Evolutionary conservation across 1,140 invertebrate genomes (phyloP), one percentile per base, ranked within the genome.

Genomic region (Drosophila eugracilis): DNA sequence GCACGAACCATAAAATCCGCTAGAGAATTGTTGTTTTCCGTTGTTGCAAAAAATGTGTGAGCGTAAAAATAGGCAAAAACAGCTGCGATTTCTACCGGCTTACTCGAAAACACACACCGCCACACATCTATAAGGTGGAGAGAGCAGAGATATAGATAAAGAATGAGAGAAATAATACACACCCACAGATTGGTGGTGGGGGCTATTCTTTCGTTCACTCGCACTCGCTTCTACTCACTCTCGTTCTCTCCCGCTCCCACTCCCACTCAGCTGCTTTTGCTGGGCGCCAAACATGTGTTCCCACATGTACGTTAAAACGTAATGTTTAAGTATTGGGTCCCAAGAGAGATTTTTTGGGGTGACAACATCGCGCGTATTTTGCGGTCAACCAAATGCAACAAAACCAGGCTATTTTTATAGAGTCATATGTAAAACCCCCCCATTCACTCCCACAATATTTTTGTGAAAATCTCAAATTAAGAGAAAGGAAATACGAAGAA

Each of bases 281-380:
- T 52, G 73, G 81, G 81, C 81, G 81, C 81, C 74, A 88, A 86
- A 86, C 81, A 86, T 86, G 81, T 86, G 81, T 86, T 86, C 73
- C 26, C 50, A 49, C 63, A 58, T 42, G 36, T 37, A 41, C 22
- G 47, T 17, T 7, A 24, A 26, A 44, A 14, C 19, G n/a, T 24
- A 22, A 32, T 24, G 26, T 37, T 17, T 50, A 14, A 36, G n/a
- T 37, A 36, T 6, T 17, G 48, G 42, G 10, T 47, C 60, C 62
- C 47, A 67, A 28, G 47, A 67, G 63, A 66, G 60, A 37, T 47
- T 62, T 62, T 47, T 45, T 24, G 12, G 63, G 63, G 63, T 67
- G 63, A 67, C 63, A 67, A 67, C 60, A 67, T 67, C 44, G 26
- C 58, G 58, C 63, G 60, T 41, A 41, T 39, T 34, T 47, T 42